These are phyloP conservation scores for Vidua chalybeata DNA, from an alignment of 2,113 vertebrate species.

Conservation along the genomic window DNA sequence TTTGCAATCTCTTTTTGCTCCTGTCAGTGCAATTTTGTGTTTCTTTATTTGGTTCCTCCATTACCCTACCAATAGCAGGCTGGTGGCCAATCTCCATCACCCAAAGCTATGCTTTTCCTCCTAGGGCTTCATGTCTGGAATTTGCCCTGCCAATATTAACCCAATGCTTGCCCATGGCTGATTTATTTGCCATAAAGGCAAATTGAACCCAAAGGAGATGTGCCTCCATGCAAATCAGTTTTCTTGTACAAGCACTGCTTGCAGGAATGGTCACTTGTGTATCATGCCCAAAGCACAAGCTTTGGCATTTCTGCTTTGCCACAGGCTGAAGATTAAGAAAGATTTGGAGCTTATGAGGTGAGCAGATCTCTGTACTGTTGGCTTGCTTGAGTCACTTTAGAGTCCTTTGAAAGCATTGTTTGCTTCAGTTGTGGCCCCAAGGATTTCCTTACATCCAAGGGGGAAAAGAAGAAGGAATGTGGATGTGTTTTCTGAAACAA, in stretches of 20 bases:
- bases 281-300: neutral
- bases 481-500: neutral
- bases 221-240: neutral
- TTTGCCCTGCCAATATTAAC: neutral
- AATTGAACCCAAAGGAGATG: neutral
- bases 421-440: neutral
- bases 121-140: neutral
- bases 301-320: neutral
- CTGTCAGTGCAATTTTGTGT: neutral
- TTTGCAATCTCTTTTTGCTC: neutral
- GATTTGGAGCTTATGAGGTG: neutral
- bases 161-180: neutral
- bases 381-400: accelerated
- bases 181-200: neutral
- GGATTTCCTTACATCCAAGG: neutral
- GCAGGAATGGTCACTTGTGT: neutral
- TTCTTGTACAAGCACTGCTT: neutral
- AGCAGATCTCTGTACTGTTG: neutral
- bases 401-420: neutral
- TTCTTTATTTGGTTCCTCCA: neutral
- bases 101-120: neutral
- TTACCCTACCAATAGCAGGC: neutral
- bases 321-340: neutral
- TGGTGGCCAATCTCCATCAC: neutral
- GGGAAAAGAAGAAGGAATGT: neutral